A percentile compares a stretch with the other conserved stretches of the same genome.
Conservation (phyloP, 1,140 invertebrate genomes). For the Tetramorium alpestre region DNA sequence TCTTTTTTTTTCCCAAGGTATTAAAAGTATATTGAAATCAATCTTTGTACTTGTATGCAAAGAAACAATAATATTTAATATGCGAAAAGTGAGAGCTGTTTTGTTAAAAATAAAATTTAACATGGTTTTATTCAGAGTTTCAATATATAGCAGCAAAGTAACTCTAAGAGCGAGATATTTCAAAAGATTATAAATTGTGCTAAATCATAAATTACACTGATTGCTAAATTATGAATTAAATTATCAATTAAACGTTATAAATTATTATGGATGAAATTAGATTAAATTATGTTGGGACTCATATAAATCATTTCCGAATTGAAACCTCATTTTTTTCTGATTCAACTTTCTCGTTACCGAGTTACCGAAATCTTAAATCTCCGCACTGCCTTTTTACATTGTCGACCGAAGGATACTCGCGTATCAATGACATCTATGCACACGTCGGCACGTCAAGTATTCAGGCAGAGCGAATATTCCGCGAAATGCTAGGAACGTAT, state of each 20-base stretch:
- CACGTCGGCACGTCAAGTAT: slow-evolving; percentile 52
- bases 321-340: background rate
- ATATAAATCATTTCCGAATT: slow-evolving; percentile 1
- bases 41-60: no score
- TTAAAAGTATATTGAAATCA: background rate
- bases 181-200: background rate
- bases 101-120: background rate
- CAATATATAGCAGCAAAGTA: background rate
- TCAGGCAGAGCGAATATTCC: slow-evolving; percentile 52
- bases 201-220: background rate
- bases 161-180: background rate
- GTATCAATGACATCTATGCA: slow-evolving; percentile 54
- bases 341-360: background rate
- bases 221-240: background rate
- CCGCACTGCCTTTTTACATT: background rate
- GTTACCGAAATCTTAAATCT: background rate
- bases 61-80: background rate
- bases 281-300: background rate
- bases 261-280: background rate
- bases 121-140: background rate
- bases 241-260: background rate
- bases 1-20: background rate
- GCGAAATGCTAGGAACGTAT: slow-evolving; percentile 57
- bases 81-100: background rate
- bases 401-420: slow-evolving; percentile 22